These are phyloP conservation scores for Petrolisthes cinctipes DNA, from an alignment of 2,888 invertebrate genomes.

Conservation along the genomic window DNA sequence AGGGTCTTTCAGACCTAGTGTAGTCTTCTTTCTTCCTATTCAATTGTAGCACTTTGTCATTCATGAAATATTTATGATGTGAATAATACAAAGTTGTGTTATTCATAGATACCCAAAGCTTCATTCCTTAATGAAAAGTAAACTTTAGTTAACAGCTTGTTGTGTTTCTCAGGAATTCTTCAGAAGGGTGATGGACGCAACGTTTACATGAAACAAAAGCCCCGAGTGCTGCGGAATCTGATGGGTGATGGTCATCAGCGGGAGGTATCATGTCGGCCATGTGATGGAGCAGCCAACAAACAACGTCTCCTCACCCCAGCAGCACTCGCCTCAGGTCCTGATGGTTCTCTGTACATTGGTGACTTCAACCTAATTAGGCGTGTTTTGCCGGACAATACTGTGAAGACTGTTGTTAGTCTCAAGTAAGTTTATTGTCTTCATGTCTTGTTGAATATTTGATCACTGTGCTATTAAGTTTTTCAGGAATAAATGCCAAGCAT, in stretches of 20 bases:
- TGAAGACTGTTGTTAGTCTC: slow-evolving; percentile 88
- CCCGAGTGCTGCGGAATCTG: slow-evolving; percentile 78
- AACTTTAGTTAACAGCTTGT: too few relatives aligned
- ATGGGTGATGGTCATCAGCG: slow-evolving; percentile 93
- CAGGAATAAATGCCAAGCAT: too few relatives aligned
- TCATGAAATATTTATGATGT: too few relatives aligned
- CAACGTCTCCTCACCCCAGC: slow-evolving; percentile 91
- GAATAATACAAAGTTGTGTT: background rate
- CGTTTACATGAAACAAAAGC: slow-evolving; percentile 92
- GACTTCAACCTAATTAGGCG: slow-evolving; percentile 95
- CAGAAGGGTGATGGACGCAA: slow-evolving; percentile 98
- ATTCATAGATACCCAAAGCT: background rate
- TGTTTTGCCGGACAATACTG: slow-evolving; percentile 89
- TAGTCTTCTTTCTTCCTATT: too few relatives aligned
- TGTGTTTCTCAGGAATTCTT: slow-evolving; percentile 78
- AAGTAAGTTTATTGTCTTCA: slow-evolving; percentile 73
- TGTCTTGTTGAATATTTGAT: too few relatives aligned
- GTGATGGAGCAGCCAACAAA: slow-evolving; percentile 74
- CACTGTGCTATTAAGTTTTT: background rate
- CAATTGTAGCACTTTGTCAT: too few relatives aligned
- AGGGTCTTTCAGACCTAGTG: too few relatives aligned
- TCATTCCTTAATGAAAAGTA: background rate
- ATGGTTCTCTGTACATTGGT: slow-evolving; percentile 96
- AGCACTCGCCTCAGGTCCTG: slow-evolving; percentile 88
- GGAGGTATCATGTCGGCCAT: slow-evolving; percentile 80